Base-by-base conservation (phyloP, 2,797 vertebrate genomes). In the Oreonectes daqikongensis region DNA sequence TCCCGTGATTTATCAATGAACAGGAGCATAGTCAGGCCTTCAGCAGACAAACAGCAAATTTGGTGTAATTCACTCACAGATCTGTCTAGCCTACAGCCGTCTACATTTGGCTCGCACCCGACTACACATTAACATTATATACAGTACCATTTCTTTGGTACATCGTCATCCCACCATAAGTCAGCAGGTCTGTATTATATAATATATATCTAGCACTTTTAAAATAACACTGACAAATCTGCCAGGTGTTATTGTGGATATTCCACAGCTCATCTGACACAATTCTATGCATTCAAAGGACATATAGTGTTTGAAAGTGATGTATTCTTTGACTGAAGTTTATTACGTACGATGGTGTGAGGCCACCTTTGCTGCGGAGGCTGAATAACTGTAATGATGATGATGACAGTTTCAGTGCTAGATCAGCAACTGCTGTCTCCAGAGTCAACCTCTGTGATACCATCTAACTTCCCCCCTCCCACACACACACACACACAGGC, bases 391-490 rank as follows among this genome's bases (percentile, higher is more conserved):
- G 68, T 69, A 24, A 69, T 69, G 72, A 78, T 66, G 68, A 70
- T 70, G 79, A 81, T 77, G 73, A 72, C 44, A 72, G 61, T 61
- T 72, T 60, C 61, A 24, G n/a, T 77, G 79, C 79, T 68, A 61
- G 32, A 72, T 81, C 72, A 80, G 72, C 67, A 71, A 71, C 52
- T 67, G 60, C 68, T 67, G 60, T 76, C 79, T 76, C 67, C 46
- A 74, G 53, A 52, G 65, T 74, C 71, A 69, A 74, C 72, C 67
- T 53, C 57, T 42, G 24, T 42, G 52, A 74, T 68, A 32, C 46
- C 24, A 14, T 40, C 60, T 44, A 60, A 66, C 38, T n/a, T n/a
- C n/a, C n/a, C 63, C 61, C 26, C 57, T 7, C 28, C 28, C 53
- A 69, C 52, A 48, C 55, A 63, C 61, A 68, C 69, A 55, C 69